phyloP scores from a whole-genome alignment of 2,888 invertebrate genomes.

The Busseola fusca region DNA sequence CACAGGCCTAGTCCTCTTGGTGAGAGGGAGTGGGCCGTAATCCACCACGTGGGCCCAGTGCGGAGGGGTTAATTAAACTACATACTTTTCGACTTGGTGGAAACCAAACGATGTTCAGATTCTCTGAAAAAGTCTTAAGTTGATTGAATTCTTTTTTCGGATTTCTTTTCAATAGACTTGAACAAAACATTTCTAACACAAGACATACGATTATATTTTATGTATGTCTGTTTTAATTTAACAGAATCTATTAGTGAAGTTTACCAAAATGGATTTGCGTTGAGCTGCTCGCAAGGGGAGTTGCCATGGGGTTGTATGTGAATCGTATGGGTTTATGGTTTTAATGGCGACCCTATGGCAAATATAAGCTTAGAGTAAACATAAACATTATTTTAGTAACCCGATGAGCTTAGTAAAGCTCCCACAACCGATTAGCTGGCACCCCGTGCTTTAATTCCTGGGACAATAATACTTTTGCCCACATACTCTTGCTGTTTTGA shows the following conservation, averaged over 20 bases:
- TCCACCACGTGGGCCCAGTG: no score
- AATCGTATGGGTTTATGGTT: constrained; percentile 73
- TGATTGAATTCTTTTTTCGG: no score
- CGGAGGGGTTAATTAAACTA: no score
- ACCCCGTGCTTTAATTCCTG: constrained; percentile 66
- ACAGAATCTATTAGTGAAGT: constrained; percentile 54
- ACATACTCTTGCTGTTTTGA: no score
- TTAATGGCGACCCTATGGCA: constrained; percentile 72
- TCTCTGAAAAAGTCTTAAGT: neutral
- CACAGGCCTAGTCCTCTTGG: no score
- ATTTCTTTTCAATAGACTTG: neutral
- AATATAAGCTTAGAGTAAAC: constrained; percentile 81
- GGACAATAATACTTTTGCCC: no score
- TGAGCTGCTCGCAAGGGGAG: constrained; percentile 48
- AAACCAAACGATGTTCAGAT: neutral
- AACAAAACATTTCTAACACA: neutral
- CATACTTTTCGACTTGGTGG: neutral
- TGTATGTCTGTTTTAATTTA: constrained; percentile 50
- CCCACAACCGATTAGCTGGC: constrained; percentile 81
- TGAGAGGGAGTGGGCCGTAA: no score
- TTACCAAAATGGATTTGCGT: constrained; percentile 55
- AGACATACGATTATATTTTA: constrained; percentile 3
- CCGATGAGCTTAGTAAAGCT: constrained; percentile 83
- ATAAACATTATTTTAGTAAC: constrained; percentile 88
- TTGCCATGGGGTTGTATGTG: constrained; percentile 57